Conservation (phyloP, 2,797 vertebrate genomes). For the Carapus acus region DNA sequence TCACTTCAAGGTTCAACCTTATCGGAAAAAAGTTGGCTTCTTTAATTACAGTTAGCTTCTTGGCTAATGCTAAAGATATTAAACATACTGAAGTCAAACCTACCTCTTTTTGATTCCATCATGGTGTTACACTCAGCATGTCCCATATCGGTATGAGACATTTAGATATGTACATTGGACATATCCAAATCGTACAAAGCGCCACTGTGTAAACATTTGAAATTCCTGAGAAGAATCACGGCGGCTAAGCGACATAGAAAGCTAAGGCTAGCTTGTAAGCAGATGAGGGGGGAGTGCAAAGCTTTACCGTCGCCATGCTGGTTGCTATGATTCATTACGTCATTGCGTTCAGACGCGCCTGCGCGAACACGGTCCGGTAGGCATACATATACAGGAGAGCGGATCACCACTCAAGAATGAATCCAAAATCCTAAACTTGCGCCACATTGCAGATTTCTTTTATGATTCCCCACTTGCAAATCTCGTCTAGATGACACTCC, state of each 20-base stretch:
- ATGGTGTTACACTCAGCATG: conserved; percentile 39
- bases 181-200: conserved; percentile 4
- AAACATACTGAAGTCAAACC: not conserved
- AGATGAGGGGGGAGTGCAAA: conserved; percentile 25
- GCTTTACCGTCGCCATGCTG: conserved; percentile 73
- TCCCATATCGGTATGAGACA: conserved; percentile 61
- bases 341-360: conserved; percentile 37
- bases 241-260: not conserved
- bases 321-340: conserved; percentile 70
- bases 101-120: conserved; percentile 74
- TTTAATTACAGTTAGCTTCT: conserved; percentile 7
- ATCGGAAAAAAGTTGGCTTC: conserved; percentile 7
- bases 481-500: too few relatives aligned
- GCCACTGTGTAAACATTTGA: conserved; percentile 35
- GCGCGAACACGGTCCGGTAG: too few relatives aligned
- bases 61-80: conserved; percentile 37
- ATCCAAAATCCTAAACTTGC: too few relatives aligned
- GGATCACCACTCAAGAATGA: conserved; percentile 6
- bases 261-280: conserved; percentile 8
- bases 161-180: not conserved
- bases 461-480: too few relatives aligned
- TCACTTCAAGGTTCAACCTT: conserved; percentile 7
- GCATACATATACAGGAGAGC: conserved; percentile 2
- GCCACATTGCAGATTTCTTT: too few relatives aligned
- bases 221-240: not conserved